Conservation (phyloP, 2,797 vertebrate genomes). For the Etheostoma perlongum region DNA sequence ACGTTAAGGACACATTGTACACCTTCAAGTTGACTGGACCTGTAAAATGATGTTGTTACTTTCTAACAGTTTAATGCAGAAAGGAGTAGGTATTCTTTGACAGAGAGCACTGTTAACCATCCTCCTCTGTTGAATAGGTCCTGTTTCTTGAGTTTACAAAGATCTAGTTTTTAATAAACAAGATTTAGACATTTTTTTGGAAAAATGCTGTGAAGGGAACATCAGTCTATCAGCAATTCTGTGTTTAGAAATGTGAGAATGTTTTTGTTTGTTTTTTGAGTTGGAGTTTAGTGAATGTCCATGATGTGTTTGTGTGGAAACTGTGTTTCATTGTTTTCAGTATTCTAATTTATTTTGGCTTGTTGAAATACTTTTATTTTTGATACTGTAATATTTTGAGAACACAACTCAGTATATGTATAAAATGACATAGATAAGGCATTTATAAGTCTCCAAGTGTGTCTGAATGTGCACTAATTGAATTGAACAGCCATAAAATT, state of each 20-base stretch:
- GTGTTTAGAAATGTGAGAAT: slow-evolving; percentile 44
- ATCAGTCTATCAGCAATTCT: slow-evolving; percentile 2
- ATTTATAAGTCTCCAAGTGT: slow-evolving; percentile 37
- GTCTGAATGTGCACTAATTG: slow-evolving; percentile 21
- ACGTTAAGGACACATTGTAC: slow-evolving; percentile 13
- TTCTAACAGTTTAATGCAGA: slow-evolving; percentile 30
- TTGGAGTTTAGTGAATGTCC: slow-evolving; percentile 20
- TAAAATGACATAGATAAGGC: slow-evolving; percentile 39
- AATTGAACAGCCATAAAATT: slow-evolving; percentile 42
- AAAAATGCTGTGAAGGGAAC: slow-evolving; percentile 34
- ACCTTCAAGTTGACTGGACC: slow-evolving; percentile 34
- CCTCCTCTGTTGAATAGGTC: slow-evolving; percentile 14
- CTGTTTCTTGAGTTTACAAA: slow-evolving; percentile 56
- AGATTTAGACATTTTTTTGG: slow-evolving; percentile 31
- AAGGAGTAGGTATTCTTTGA: slow-evolving; percentile 22
- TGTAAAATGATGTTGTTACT: slow-evolving; percentile 1
- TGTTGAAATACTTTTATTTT: slow-evolving; percentile 71
- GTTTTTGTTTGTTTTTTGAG: neutral
- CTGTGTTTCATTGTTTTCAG: slow-evolving; percentile 45
- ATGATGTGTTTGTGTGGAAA: slow-evolving; percentile 32
- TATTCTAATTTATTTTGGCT: slow-evolving; percentile 70
- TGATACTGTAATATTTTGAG: slow-evolving; percentile 68
- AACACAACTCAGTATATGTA: slow-evolving; percentile 34
- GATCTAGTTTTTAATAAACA: slow-evolving; percentile 49
- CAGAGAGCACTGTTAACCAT: slow-evolving; percentile 15